Conservation (phyloP, 2,888 invertebrate species). For the Galeruca laticollis region DNA sequence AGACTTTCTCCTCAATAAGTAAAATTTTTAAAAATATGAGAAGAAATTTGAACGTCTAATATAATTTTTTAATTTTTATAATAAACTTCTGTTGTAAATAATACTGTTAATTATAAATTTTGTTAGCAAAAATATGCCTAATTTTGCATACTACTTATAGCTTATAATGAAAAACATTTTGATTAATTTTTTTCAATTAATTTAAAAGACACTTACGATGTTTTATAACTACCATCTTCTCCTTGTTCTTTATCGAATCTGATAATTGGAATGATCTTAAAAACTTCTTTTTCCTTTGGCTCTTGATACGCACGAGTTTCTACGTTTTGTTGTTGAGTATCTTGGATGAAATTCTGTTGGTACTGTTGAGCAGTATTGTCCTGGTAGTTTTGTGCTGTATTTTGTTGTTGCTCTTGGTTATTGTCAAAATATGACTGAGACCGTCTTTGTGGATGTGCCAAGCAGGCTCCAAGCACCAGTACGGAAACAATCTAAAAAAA, state of each 20-base stretch:
- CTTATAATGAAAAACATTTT: conserved; percentile 1
- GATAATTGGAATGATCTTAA: conserved; percentile 85
- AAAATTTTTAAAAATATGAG: too few species aligned
- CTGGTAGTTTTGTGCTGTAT: conserved; percentile 44
- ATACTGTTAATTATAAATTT: too few species aligned
- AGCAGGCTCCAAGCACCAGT: conserved; percentile 47
- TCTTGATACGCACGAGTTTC: conserved; percentile 51
- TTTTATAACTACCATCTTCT: conserved; percentile 86
- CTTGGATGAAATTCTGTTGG: conserved; percentile 56
- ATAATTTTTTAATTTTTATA: too few species aligned
- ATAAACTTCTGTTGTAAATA: too few species aligned
- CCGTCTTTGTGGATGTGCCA: conserved; percentile 46
- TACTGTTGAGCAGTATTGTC: conserved; percentile 17
- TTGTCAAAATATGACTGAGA: conserved; percentile 41
- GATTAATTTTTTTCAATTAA: background rate
- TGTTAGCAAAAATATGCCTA: too few species aligned
- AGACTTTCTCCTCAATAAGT: too few species aligned
- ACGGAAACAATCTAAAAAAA: conserved; percentile 47
- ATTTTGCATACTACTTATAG: too few species aligned
- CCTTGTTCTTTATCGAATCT: conserved; percentile 86
- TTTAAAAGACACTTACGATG: conserved; percentile 71
- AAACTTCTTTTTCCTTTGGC: conserved; percentile 66
- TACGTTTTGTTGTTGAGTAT: conserved; percentile 55
- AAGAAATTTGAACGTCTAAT: too few species aligned
- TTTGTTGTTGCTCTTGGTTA: conserved; percentile 44